phyloP scores from a whole-genome alignment of 1,140 invertebrate species.

The Odontomachus brunneus region DNA sequence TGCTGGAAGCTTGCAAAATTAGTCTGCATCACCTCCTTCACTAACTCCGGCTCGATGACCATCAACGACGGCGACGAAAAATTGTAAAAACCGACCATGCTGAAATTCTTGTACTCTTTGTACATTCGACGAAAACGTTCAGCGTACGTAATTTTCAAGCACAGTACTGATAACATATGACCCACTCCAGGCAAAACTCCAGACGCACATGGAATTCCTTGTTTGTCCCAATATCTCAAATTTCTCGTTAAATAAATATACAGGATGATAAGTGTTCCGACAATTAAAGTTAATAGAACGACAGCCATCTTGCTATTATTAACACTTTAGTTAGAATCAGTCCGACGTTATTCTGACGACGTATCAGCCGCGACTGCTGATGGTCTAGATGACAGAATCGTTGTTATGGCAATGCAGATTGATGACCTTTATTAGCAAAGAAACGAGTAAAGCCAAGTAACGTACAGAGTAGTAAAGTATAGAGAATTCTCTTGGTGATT shows the following conservation, averaged over 20 bases:
- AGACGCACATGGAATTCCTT: conserved; percentile 79
- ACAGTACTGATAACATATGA: conserved; percentile 61
- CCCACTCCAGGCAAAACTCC: conserved; percentile 71
- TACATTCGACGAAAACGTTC: conserved; percentile 65
- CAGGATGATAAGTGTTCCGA: too few relatives aligned
- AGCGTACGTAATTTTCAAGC: conserved; percentile 56
- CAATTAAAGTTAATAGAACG: too few relatives aligned
- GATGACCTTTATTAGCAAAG: too few relatives aligned
- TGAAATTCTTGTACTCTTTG: conserved; percentile 41
- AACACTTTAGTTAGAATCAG: too few relatives aligned
- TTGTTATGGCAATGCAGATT: too few relatives aligned
- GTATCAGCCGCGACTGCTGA: too few relatives aligned
- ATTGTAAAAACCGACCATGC: conserved; percentile 74
- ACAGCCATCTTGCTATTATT: too few relatives aligned
- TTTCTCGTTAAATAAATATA: conserved; percentile 34
- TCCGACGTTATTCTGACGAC: too few relatives aligned
- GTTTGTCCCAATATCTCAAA: conserved; percentile 81
- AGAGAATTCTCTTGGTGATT: too few relatives aligned
- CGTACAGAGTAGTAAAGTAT: too few relatives aligned
- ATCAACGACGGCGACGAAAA: conserved; percentile 70
- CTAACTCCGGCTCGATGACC: conserved; percentile 76
- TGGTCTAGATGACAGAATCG: too few relatives aligned
- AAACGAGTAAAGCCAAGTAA: too few relatives aligned
- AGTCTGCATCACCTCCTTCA: conserved; percentile 75
- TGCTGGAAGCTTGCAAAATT: conserved; percentile 73